Conservation (phyloP, 2,888 invertebrate species). For the Epistrophella euchroma region DNA sequence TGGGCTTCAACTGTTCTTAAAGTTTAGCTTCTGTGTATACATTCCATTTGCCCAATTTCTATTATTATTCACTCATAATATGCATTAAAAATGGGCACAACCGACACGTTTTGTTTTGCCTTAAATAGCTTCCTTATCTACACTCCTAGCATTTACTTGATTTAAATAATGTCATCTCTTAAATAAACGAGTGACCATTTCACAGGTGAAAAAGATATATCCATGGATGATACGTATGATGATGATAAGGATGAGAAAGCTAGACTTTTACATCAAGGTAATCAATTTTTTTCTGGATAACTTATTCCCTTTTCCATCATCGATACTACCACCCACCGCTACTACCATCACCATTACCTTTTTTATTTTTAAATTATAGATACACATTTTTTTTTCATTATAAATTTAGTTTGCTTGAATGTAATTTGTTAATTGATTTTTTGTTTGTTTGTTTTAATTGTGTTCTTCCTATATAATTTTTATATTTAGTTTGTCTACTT, state of each 20-base stretch:
- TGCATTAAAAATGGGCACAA: not conserved
- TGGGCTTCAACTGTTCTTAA: not conserved
- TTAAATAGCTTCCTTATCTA: slow-evolving; percentile 17
- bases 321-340: slow-evolving; percentile 65
- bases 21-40: not conserved
- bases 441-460: slow-evolving; percentile 37
- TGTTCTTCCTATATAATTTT: slow-evolving; percentile 53
- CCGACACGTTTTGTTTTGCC: slow-evolving; percentile 2
- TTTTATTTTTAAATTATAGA: slow-evolving; percentile 51
- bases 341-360: slow-evolving; percentile 55
- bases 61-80: slow-evolving; percentile 9
- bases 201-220: slow-evolving; percentile 85
- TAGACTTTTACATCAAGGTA: slow-evolving; percentile 86
- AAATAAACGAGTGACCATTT: slow-evolving; percentile 70
- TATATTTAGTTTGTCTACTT: slow-evolving; percentile 28
- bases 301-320: slow-evolving; percentile 60
- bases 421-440: slow-evolving; percentile 47
- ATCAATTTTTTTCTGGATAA: slow-evolving; percentile 69
- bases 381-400: slow-evolving; percentile 42
- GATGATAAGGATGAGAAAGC: slow-evolving; percentile 83
- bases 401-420: slow-evolving; percentile 60
- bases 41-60: not conserved
- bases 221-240: slow-evolving; percentile 84
- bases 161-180: slow-evolving; percentile 40
- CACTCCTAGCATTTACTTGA: slow-evolving; percentile 69